phyloP scores from a whole-genome alignment of 2,113 vertebrate genomes.

The Nothobranchius kuhntae region DNA sequence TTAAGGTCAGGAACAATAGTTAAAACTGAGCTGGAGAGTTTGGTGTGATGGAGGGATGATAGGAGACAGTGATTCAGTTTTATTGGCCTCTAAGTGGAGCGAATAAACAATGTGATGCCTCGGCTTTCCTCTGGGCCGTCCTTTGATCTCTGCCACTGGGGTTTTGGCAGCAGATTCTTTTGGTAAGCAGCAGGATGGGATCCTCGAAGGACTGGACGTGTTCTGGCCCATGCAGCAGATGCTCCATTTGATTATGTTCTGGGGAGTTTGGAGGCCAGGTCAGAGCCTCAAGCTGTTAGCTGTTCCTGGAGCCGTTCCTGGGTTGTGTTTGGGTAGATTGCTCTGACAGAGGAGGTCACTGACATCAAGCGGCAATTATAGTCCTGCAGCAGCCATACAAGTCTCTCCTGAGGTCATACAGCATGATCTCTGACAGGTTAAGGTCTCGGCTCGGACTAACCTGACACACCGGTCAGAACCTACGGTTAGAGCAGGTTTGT shows the following conservation, averaged over 20 bases:
- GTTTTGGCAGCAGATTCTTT: background rate
- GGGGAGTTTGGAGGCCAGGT: background rate
- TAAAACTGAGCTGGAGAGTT: no score
- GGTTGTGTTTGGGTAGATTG: background rate
- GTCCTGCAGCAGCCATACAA: background rate
- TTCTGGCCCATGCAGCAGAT: background rate
- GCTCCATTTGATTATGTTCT: background rate
- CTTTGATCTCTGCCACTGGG: background rate
- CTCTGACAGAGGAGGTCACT: background rate
- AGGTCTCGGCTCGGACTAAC: background rate
- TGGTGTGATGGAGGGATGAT: no score
- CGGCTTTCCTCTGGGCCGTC: no score
- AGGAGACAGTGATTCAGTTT: no score
- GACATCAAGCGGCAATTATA: background rate
- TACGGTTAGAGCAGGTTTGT: no score
- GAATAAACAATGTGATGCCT: no score
- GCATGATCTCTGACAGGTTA: background rate
- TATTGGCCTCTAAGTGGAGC: no score
- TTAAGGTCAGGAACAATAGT: no score
- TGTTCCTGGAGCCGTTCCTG: background rate
- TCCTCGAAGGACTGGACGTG: background rate
- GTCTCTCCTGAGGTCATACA: background rate
- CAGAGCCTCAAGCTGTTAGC: background rate
- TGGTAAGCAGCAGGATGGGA: background rate
- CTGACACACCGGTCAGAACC: background rate